Evolutionary conservation across 2,888 invertebrate genomes (phyloP), one percentile per base, ranked within the genome.

Genomic region (Habroteleia sp.): DNA sequence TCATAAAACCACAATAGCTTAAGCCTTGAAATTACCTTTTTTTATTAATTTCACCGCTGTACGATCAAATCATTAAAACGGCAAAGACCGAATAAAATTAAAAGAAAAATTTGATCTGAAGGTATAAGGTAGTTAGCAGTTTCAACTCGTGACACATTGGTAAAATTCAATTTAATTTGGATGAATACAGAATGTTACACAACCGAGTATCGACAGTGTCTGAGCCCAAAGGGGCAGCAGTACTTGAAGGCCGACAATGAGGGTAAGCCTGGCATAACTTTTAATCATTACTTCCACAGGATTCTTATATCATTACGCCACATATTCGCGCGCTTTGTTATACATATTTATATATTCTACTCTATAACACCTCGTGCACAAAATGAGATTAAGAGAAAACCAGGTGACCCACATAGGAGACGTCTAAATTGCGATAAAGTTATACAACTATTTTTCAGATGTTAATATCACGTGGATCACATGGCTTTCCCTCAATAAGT

Each of bases 241-340:
- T 94, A 94, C 93, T 92, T 94, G 90, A 94, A 94, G 92, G 92
- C 93, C 89, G 94, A 95, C 91, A 92, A 92, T 90, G 93, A 93
- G 91, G 94, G 94, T 95, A 94, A 94, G 94, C 89, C 85, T 81
- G 83, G 85, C 82, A 84, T 84, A 86, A 83, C 81, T 81, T 85
- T 83, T 84, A 85, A 84, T 85, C 84, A 85, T 81, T 85, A 85
- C 83, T 83, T 84, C 81, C 83, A 81, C 86, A 82, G 87, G 85
- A 85, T 81, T 81, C 80, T 84, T 83, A 81, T 83, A 81, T 82
- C 82, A 79, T 80, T 78, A 83, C 79, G 79, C 78, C 78, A 80
- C 79, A 33, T 72, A 50, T 74, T 39, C 44, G 58, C 68, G 78
- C 76, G 77, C 78, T 72, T 77, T 77, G 50, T 75, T 42, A 69